phyloP scores from a whole-genome alignment of 2,113 vertebrate species.

The Oceanodroma tethys region DNA sequence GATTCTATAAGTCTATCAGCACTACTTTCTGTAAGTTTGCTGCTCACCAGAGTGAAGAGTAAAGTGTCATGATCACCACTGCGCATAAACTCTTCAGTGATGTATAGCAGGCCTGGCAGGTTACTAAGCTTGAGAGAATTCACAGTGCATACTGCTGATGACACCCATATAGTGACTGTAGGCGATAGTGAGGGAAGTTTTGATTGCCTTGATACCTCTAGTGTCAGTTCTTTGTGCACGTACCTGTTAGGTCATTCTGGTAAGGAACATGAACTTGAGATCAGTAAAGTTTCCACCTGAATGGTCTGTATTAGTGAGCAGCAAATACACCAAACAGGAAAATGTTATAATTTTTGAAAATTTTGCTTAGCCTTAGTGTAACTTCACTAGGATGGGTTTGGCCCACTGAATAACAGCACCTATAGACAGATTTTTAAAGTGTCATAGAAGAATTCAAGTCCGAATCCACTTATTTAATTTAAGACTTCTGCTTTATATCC shows the following conservation, averaged over 20 bases:
- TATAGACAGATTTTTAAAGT: not conserved
- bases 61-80: not conserved
- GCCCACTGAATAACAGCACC: not conserved
- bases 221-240: not conserved
- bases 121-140: not conserved
- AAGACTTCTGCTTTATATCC: not conserved
- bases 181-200: not conserved
- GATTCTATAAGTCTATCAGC: not conserved
- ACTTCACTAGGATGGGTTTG: not conserved
- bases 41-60: not conserved
- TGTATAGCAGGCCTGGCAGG: not conserved
- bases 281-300: not conserved
- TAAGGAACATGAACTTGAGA: not conserved
- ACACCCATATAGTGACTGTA: not conserved
- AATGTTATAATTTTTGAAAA: accelerated
- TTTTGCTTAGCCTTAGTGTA: not conserved
- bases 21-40: not conserved
- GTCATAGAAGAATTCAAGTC: not conserved
- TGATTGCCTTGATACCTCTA: not conserved
- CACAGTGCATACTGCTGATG: not conserved
- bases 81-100: not conserved
- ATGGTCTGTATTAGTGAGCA: not conserved
- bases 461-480: not conserved
- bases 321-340: not conserved
- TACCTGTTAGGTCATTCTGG: not conserved